Base-by-base conservation (phyloP, 37 sponge, comb jelly and placozoan species). In the Haliclona indistincta region DNA sequence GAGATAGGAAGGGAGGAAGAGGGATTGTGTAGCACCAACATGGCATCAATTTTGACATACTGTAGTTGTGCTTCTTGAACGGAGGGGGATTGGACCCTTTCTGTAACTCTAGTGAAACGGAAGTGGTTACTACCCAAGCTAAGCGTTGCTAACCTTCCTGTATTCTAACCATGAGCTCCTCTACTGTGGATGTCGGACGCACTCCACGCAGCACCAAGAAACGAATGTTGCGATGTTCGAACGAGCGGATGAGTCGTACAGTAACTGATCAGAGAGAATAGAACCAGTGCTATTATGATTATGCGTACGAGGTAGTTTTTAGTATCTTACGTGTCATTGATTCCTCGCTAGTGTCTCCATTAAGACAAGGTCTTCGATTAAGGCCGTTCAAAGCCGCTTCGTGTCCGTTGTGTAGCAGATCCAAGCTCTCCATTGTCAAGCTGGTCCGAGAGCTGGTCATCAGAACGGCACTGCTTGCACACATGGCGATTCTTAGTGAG, bases 181-280 rank as follows among this genome's bases (percentile, higher is more conserved):
- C 36, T 33, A 67, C 68, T n/a, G 67, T 47, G 23, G 49, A 66
- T 20, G 23, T 56, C 15, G 37, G 55, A 20, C 37, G 40, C 35
- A 78, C 53, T 19, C 51, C 55, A 52, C 51, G 42, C 43, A 78
- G n/a, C n/a, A 74, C 75, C 32, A 74, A 23, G 2, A 55, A 51
- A 26, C 37, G 43, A 36, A 79, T 74, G 63, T 78, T 85, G 38
- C 86, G 63, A 40, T 85, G 41, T 30, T 78, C 79, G 55, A 85
- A 85, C 1, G 86, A 85, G 1, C 86, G 62, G 60, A 85, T 78
- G 4, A 85, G 56, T 10, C 86, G 73, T 25, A 58, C 25, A 58
- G 60, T 58, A 25, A 58, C 60, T 58, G n/a, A 6, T 25, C 60
- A 58, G 11, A 58, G n/a, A 47, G 51, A 47, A 47, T 47, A 47